Evolutionary conservation across 2,888 invertebrate genomes (phyloP).

Genomic region (Drosophila nr. perissopoda): DNA sequence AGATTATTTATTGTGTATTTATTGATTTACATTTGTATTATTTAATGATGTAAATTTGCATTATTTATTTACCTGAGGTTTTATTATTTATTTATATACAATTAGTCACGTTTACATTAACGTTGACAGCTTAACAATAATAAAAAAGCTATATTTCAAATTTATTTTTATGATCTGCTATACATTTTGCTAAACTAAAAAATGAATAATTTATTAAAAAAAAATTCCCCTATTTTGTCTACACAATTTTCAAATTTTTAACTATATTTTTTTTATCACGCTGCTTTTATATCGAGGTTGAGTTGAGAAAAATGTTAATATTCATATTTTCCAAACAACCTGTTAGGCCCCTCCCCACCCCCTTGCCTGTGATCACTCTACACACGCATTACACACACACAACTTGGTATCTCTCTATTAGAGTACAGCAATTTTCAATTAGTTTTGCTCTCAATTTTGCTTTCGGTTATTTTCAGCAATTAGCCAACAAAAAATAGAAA

Average conservation of each 20-base stretch:
- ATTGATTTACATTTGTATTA: neutral
- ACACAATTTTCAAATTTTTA: neutral
- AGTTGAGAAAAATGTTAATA: neutral
- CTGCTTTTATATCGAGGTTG: neutral
- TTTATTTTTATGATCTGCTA: neutral
- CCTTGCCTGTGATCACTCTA: neutral
- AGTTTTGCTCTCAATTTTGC: conserved; percentile 72
- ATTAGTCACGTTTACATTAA: neutral
- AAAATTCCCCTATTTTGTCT: neutral
- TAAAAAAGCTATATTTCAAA: neutral
- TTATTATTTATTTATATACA: neutral
- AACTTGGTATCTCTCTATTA: conserved; percentile 21
- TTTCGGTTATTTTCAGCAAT: conserved; percentile 63
- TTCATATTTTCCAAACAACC: neutral
- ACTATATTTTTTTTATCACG: neutral
- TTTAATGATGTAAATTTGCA: neutral
- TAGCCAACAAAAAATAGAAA: conserved; percentile 57
- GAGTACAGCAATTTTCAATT: conserved; percentile 68
- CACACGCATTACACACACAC: conserved; percentile 7
- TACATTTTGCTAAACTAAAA: too few relatives aligned
- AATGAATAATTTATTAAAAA: neutral
- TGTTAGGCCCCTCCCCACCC: neutral
- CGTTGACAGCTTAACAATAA: neutral
- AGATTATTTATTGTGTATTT: neutral
- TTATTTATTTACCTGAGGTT: neutral